Percentiles rank a stretch among this genome's conserved stretches.
Evolutionary conservation across 2,888 invertebrate genomes (phyloP).

Genomic region (Epiblema foenella): DNA sequence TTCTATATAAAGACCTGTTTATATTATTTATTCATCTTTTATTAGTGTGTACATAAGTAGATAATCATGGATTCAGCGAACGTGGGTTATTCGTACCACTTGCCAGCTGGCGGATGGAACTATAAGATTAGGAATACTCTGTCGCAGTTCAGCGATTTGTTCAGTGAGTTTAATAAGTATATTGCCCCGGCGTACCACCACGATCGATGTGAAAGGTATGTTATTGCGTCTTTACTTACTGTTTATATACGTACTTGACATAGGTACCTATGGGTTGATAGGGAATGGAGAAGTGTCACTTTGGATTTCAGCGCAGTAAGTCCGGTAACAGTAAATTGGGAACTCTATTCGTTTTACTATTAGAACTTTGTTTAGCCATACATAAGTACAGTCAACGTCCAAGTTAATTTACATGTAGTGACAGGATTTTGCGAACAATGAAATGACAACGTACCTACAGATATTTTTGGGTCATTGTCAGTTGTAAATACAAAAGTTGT

Average conservation of each 20-base stretch:
- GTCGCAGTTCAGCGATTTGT: constrained; percentile 96
- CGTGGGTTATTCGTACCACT: constrained; percentile 93
- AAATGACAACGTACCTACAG: too few species aligned
- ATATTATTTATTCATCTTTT: constrained; percentile 29
- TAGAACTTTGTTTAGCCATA: too few species aligned
- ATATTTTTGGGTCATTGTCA: too few species aligned
- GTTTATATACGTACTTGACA: constrained; percentile 18
- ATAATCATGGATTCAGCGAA: constrained; percentile 84
- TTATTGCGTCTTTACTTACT: constrained; percentile 7
- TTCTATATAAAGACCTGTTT: constrained; percentile 50
- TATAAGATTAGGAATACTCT: constrained; percentile 91
- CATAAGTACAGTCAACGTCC: too few species aligned
- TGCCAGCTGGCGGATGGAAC: constrained; percentile 91
- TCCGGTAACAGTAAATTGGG: too few species aligned
- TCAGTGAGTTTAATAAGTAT: constrained; percentile 98
- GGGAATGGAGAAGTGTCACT: not conserved
- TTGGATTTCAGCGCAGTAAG: too few species aligned
- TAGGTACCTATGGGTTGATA: not conserved
- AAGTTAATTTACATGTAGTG: too few species aligned
- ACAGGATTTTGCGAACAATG: too few species aligned
- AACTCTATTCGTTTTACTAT: not conserved
- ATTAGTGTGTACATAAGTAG: constrained; percentile 48
- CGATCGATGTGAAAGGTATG: constrained; percentile 97
- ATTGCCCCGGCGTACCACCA: constrained; percentile 98
- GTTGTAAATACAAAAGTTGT: too few species aligned